Conservation (phyloP, 2,888 invertebrate species). For the Griposia aprilina region DNA sequence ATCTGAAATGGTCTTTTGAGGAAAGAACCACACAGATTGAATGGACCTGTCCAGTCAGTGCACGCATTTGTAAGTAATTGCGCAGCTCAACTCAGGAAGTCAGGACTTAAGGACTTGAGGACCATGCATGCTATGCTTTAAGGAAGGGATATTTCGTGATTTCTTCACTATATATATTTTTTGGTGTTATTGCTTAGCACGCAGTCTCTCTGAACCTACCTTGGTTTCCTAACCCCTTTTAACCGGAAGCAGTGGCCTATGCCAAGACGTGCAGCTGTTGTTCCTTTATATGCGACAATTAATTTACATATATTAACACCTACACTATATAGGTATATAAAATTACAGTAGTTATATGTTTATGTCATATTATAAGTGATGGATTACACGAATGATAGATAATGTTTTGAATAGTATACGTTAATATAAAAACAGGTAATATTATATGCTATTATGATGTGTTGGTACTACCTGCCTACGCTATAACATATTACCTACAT, state of each 20-base stretch:
- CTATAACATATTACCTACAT: not conserved
- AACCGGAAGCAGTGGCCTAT: constrained; percentile 8
- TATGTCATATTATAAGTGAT: constrained; percentile 14
- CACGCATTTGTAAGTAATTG: no score
- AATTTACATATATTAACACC: constrained; percentile 27
- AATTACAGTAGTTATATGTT: constrained; percentile 12
- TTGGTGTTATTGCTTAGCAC: not conserved
- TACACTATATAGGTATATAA: not conserved
- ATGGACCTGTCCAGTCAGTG: no score
- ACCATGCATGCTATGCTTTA: not conserved
- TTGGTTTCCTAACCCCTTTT: constrained; percentile 14
- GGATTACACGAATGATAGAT: constrained; percentile 13
- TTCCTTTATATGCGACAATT: not conserved
- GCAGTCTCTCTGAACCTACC: not conserved
- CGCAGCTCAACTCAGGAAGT: no score
- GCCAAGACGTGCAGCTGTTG: constrained; percentile 23
- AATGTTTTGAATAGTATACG: not conserved
- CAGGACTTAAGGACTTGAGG: no score
- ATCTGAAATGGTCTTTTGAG: no score
- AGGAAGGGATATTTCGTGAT: not conserved
- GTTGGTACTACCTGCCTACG: not conserved
- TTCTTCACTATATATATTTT: not conserved
- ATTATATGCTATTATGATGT: not conserved
- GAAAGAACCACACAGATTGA: no score
- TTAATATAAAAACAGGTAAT: not conserved